Conservation (phyloP, 37 sponge, comb jelly and placozoan species). For the Ephydatia muelleri region DNA sequence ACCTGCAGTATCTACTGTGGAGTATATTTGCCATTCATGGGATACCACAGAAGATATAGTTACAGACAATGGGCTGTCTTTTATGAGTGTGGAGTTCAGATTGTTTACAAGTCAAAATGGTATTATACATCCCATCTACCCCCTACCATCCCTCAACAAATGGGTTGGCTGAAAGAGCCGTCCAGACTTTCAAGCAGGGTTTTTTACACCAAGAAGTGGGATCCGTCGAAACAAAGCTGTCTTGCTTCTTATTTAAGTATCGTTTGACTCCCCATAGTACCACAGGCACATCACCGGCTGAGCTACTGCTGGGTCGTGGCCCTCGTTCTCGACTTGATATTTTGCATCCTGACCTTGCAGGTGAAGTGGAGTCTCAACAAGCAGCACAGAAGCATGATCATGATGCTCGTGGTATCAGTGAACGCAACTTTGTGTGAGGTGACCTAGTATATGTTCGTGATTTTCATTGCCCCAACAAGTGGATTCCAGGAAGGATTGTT, state of each 20-base stretch:
- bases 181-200: conserved; percentile 33
- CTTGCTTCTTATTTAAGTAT: no score
- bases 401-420: background rate
- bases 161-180: no score
- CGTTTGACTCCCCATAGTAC: no score
- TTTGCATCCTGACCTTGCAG: no score
- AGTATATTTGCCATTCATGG: conserved; percentile 27
- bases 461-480: background rate
- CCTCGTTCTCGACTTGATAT: no score
- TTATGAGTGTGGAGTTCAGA: conserved; percentile 21
- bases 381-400: conserved; percentile 22
- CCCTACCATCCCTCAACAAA: no score
- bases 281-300: no score
- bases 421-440: conserved; percentile 13
- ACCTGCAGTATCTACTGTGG: background rate
- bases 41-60: conserved; percentile 33
- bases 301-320: no score
- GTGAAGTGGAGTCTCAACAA: no score
- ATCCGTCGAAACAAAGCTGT: background rate
- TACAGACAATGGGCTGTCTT: conserved; percentile 45
- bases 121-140: no score
- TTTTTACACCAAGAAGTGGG: background rate
- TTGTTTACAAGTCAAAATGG: no score
- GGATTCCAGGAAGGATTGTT: conserved; percentile 19
- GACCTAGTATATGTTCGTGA: conserved; percentile 28